Conservation (phyloP, 2,113 vertebrate genomes). For the Equus quagga region DNA sequence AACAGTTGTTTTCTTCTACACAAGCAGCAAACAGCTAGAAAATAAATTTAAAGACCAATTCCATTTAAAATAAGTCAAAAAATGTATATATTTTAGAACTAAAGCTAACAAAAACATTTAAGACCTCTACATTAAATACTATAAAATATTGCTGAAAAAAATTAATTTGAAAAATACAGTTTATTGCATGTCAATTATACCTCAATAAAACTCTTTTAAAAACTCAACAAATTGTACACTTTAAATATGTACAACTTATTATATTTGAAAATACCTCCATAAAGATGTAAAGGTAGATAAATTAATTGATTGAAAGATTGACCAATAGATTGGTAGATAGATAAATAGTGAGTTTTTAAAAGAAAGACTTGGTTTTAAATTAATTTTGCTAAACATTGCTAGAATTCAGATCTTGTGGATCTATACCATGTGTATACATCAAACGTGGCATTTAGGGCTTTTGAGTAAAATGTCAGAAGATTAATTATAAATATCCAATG, state of each 20-base stretch:
- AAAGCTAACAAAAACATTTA: neutral
- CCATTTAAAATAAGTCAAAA: neutral
- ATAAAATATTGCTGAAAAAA: neutral
- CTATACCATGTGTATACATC: neutral
- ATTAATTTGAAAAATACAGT: neutral
- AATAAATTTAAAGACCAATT: neutral
- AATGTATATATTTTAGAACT: neutral
- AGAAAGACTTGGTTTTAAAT: neutral
- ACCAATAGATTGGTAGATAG: neutral
- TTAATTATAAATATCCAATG: neutral
- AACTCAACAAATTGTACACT: neutral
- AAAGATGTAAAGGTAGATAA: neutral
- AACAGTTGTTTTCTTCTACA: neutral
- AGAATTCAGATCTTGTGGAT: neutral
- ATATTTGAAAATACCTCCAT: neutral
- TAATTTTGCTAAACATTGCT: neutral
- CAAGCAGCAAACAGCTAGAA: neutral
- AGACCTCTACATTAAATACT: neutral
- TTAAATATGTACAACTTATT: neutral
- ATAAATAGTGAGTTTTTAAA: neutral
- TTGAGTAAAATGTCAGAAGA: neutral
- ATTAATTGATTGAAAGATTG: neutral
- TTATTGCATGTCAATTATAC: neutral
- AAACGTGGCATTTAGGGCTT: neutral
- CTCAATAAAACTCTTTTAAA: neutral